These are phyloP conservation scores for Nyctalus aviator DNA, from an alignment of 2,797 vertebrate species.

Conservation along the genomic window DNA sequence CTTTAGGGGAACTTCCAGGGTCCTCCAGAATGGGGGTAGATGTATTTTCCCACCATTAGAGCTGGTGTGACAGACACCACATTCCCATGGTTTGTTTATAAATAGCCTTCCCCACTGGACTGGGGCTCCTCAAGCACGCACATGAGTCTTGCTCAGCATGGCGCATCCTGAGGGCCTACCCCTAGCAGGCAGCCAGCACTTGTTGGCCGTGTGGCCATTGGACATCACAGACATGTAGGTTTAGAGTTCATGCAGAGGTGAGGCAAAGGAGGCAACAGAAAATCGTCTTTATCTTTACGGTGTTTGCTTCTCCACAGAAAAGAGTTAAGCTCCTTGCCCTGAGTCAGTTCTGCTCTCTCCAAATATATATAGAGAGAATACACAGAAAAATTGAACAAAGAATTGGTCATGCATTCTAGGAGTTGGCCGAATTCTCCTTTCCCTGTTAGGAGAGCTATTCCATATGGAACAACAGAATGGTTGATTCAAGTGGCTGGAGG, in stretches of 20 bases:
- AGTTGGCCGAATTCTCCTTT: not conserved
- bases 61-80: not conserved
- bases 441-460: not conserved
- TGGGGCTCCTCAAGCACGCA: not conserved
- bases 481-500: not conserved
- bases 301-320: not conserved
- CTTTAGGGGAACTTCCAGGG: constrained; percentile 3
- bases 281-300: not conserved
- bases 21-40: not conserved
- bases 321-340: not conserved
- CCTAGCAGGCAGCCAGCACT: not conserved
- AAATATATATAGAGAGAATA: not conserved
- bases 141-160: not conserved
- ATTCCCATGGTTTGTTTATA: not conserved
- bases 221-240: not conserved
- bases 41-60: not conserved
- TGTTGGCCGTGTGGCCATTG: not conserved
- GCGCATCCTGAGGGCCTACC: not conserved
- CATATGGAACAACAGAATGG: not conserved
- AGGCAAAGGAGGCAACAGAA: not conserved
- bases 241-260: not conserved
- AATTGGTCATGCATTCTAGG: not conserved
- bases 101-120: not conserved
- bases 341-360: not conserved
- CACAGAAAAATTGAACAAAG: constrained; percentile 41